A percentile compares a stretch with the other conserved stretches of the same genome.
phyloP scores from a whole-genome alignment of 2,888 invertebrate species.

The Sphaerophoria taeniata region DNA sequence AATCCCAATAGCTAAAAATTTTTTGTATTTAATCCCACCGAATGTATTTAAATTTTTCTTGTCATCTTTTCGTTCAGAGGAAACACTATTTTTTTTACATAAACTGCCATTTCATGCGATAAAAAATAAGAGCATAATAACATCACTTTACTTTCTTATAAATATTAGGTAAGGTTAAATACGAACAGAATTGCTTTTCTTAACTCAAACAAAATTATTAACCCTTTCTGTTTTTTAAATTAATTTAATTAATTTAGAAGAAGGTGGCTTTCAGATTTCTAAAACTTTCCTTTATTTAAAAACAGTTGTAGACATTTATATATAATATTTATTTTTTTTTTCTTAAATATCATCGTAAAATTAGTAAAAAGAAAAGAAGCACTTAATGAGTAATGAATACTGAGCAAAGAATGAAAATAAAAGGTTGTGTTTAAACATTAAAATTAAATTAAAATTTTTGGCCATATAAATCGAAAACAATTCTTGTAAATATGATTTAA shows the following conservation, averaged over 20 bases:
- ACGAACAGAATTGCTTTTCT: slow-evolving; percentile 7
- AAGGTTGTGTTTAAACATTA: slow-evolving; percentile 72
- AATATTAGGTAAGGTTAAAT: neutral
- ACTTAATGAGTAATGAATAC: slow-evolving; percentile 66
- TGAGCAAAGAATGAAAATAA: slow-evolving; percentile 65
- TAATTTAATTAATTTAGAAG: neutral
- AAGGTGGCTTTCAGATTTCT: slow-evolving; percentile 2
- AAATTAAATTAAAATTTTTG: slow-evolving; percentile 53
- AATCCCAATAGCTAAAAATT: slow-evolving; percentile 36
- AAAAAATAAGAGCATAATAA: slow-evolving; percentile 58
- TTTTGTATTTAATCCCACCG: slow-evolving; percentile 72
- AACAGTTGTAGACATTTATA: slow-evolving; percentile 17
- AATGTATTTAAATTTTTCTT: slow-evolving; percentile 48
- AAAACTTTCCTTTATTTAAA: slow-evolving; percentile 10
- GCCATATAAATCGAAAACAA: slow-evolving; percentile 65
- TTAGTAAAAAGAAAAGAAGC: slow-evolving; percentile 52
- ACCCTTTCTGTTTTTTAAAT: neutral
- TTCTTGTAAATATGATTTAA: slow-evolving; percentile 69
- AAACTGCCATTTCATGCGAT: slow-evolving; percentile 66
- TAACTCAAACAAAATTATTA: neutral
- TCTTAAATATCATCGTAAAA: slow-evolving; percentile 15
- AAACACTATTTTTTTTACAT: slow-evolving; percentile 32
- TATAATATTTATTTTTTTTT: slow-evolving; percentile 37
- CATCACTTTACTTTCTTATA: slow-evolving; percentile 57
- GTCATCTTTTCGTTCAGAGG: slow-evolving; percentile 66